A percentile compares a stretch with the other conserved stretches of the same genome.
phyloP scores from a whole-genome alignment of 2,113 vertebrate species.

The Phylloscopus trochilus region DNA sequence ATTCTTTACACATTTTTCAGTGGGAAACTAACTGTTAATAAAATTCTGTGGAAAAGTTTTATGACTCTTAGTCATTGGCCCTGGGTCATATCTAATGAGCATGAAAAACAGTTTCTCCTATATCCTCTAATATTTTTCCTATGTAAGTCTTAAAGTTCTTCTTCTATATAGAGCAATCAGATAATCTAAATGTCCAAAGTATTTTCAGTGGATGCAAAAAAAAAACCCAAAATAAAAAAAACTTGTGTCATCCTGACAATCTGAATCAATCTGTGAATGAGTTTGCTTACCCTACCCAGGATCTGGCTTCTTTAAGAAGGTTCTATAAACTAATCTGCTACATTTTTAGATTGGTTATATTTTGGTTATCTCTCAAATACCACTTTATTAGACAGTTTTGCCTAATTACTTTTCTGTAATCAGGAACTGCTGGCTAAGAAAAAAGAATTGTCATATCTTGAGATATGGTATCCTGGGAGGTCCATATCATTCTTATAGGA shows the following conservation, averaged over 20 bases:
- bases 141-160: neutral
- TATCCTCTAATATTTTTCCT: constrained; percentile 18
- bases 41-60: neutral
- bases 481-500: constrained; percentile 58
- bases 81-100: neutral
- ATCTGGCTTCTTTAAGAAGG: neutral
- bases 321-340: neutral
- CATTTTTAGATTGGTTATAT: neutral
- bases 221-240: neutral
- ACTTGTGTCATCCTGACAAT: neutral
- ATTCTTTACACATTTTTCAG: neutral
- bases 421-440: constrained; percentile 55
- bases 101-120: constrained; percentile 2
- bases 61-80: neutral
- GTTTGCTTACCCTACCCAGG: neutral
- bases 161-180: neutral
- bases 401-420: constrained; percentile 70
- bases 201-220: neutral
- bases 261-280: constrained; percentile 1
- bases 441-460: constrained; percentile 49
- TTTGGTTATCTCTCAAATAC: constrained; percentile 54
- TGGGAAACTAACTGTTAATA: neutral
- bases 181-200: neutral
- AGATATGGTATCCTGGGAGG: constrained; percentile 37
- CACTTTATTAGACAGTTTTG: constrained; percentile 66